phyloP scores from a whole-genome alignment of 2,797 vertebrate species.

The Phylloscopus collybita region DNA sequence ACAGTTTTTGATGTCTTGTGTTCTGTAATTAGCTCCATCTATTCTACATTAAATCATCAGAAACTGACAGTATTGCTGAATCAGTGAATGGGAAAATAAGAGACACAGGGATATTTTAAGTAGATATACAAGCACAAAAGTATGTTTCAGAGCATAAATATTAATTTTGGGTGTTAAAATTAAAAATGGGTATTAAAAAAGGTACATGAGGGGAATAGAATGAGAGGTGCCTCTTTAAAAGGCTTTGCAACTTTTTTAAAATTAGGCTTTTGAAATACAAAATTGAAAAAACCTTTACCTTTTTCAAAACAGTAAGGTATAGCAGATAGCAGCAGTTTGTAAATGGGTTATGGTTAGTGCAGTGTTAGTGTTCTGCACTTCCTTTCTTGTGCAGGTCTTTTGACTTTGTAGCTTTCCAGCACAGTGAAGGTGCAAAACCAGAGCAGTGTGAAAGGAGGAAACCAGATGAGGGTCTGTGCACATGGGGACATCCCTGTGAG shows the following conservation, averaged over 20 bases:
- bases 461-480: background rate
- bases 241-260: background rate
- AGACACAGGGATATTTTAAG: background rate
- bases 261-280: background rate
- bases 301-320: background rate
- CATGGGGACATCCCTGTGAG: background rate
- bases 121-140: background rate
- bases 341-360: background rate
- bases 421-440: background rate
- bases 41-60: conserved; percentile 37
- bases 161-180: background rate
- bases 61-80: background rate
- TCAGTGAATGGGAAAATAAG: background rate
- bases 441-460: background rate
- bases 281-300: background rate
- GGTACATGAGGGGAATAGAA: background rate
- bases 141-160: background rate
- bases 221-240: background rate
- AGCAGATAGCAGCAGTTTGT: background rate
- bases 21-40: conserved; percentile 42
- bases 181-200: background rate
- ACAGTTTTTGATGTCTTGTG: conserved; percentile 25
- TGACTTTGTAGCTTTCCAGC: background rate
- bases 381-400: background rate
- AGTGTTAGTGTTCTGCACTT: background rate